Percentiles rank a stretch among this genome's conserved stretches.
phyloP scores from a whole-genome alignment of 1,140 invertebrate species.

The Drosophila littoralis region DNA sequence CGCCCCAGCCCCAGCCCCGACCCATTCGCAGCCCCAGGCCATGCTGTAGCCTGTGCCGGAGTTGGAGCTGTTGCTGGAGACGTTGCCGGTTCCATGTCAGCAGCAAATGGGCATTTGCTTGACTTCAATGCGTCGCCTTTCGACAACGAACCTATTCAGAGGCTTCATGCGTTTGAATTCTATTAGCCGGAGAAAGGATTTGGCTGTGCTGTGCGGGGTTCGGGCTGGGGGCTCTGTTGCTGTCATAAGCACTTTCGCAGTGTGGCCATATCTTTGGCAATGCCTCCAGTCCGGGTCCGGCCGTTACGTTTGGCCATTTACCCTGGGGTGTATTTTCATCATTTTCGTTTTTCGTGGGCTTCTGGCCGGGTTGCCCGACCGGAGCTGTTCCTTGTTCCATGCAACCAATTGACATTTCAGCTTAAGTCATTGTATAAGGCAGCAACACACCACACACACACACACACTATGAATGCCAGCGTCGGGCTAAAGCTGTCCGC shows the following conservation, averaged over 20 bases:
- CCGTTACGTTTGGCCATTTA: conserved; percentile 69
- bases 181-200: conserved; percentile 80
- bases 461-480: conserved; percentile 48
- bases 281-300: conserved; percentile 11
- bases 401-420: conserved; percentile 82
- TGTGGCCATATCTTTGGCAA: conserved; percentile 36
- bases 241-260: conserved; percentile 80
- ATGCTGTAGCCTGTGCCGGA: background rate
- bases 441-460: conserved; percentile 44
- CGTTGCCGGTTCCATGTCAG: conserved; percentile 6
- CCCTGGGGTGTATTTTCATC: conserved; percentile 77
- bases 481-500: conserved; percentile 59
- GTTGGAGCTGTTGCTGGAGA: background rate
- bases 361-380: conserved; percentile 11
- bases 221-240: conserved; percentile 32
- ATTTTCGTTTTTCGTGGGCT: conserved; percentile 62
- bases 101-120: conserved; percentile 52
- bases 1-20: background rate
- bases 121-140: conserved; percentile 64
- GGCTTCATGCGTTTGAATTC: conserved; percentile 81
- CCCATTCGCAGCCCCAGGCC: background rate
- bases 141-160: conserved; percentile 80
- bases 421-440: conserved; percentile 78
- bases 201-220: conserved; percentile 28
- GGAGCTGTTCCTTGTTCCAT: conserved; percentile 32